Percentiles rank a stretch among this genome's conserved stretches.
phyloP scores from a whole-genome alignment of 2,797 vertebrate genomes.

The Coluber constrictor region DNA sequence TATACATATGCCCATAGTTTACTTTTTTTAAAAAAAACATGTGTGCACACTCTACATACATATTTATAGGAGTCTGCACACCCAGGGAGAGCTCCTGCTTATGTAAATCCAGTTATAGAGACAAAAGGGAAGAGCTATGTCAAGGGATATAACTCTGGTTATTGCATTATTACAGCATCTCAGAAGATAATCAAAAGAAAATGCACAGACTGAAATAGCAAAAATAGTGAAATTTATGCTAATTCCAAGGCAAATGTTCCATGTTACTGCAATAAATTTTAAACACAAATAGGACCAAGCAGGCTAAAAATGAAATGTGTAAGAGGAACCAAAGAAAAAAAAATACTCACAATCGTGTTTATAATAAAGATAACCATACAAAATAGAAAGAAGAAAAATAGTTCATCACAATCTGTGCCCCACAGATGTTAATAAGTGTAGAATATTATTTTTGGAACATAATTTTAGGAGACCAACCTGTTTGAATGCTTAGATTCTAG shows the following conservation, averaged over 20 bases:
- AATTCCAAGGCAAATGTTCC: background rate
- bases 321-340: background rate
- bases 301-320: background rate
- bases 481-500: background rate
- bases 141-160: background rate
- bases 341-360: background rate
- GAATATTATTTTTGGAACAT: background rate
- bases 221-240: background rate
- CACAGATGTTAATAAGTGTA: background rate
- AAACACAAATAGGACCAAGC: background rate
- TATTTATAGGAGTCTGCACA: conserved; percentile 21
- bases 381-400: background rate
- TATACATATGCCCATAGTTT: background rate
- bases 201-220: background rate
- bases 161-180: background rate
- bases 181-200: background rate
- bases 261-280: background rate
- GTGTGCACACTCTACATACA: conserved; percentile 16
- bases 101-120: background rate
- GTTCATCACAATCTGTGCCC: background rate
- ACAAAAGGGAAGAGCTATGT: background rate
- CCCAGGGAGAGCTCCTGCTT: conserved; percentile 27
- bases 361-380: background rate
- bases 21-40: background rate
- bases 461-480: background rate